These are phyloP conservation scores for Metaphire vulgaris DNA, from an alignment of 1,140 invertebrate genomes.

Conservation along the genomic window DNA sequence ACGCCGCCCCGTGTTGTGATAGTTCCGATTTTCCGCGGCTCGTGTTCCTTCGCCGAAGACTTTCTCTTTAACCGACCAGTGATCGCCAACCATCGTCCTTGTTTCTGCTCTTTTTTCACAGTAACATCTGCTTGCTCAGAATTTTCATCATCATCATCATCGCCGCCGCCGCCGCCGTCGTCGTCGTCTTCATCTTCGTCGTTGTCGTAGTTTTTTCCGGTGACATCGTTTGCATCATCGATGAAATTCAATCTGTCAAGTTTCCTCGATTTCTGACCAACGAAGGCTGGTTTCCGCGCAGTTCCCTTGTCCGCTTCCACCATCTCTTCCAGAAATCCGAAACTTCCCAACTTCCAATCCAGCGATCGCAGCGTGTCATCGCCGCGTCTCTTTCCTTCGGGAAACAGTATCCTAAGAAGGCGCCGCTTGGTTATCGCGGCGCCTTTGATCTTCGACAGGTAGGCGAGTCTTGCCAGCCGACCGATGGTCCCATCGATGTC, in stretches of 20 bases:
- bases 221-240: background rate
- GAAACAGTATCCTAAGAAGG: background rate
- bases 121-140: background rate
- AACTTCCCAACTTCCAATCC: background rate
- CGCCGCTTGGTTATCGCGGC: background rate
- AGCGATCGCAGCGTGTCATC: no score
- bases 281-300: background rate
- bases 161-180: background rate
- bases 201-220: background rate
- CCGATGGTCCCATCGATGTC: slow-evolving; percentile 6
- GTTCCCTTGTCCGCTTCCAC: background rate
- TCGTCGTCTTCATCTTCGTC: background rate
- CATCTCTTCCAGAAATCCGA: background rate
- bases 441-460: background rate
- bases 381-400: background rate
- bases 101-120: background rate
- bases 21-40: no score
- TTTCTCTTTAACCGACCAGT: no score
- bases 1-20: no score
- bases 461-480: slow-evolving; percentile 17
- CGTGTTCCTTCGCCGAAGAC: no score
- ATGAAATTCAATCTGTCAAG: background rate
- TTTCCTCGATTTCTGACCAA: background rate
- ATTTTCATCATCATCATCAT: background rate
- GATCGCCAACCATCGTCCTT: background rate